Evolutionary conservation across 1,140 invertebrate genomes (phyloP).

Genomic region (Sarcophaga peregrina): DNA sequence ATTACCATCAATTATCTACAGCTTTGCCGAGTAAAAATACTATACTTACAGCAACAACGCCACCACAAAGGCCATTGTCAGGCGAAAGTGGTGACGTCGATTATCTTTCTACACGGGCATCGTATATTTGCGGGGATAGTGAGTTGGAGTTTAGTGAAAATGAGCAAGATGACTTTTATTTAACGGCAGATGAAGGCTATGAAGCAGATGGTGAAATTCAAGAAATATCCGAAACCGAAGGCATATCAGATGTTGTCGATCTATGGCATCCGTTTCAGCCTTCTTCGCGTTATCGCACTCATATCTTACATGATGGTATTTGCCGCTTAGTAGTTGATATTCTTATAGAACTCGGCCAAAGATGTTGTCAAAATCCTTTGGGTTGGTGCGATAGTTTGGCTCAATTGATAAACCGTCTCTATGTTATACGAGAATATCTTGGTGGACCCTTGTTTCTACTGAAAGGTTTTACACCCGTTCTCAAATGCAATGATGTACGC

Average conservation of each 20-base stretch:
- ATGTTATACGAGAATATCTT: constrained; percentile 60
- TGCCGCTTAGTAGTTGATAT: constrained; percentile 63
- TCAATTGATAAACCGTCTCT: constrained; percentile 59
- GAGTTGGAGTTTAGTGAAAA: constrained; percentile 62
- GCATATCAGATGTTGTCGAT: constrained; percentile 47
- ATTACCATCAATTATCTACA: neutral
- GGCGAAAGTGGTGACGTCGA: constrained; percentile 55
- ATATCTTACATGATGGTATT: constrained; percentile 60
- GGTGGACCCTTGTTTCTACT: constrained; percentile 61
- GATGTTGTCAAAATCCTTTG: constrained; percentile 57
- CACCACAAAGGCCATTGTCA: constrained; percentile 52
- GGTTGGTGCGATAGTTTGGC: constrained; percentile 61
- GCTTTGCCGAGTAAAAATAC: constrained; percentile 19
- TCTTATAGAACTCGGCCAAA: constrained; percentile 58
- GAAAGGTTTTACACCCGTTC: constrained; percentile 56
- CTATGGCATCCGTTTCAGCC: constrained; percentile 62
- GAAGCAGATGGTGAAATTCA: constrained; percentile 64
- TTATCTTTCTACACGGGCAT: constrained; percentile 60
- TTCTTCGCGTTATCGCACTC: constrained; percentile 58
- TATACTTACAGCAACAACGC: constrained; percentile 7
- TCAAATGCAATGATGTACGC: constrained; percentile 56
- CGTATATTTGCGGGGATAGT: constrained; percentile 59
- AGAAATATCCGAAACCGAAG: constrained; percentile 58
- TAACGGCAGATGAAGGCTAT: constrained; percentile 64
- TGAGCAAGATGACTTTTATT: constrained; percentile 57